Evolutionary conservation across 2,888 invertebrate species (phyloP).

Genomic region (Heliconius sara): DNA sequence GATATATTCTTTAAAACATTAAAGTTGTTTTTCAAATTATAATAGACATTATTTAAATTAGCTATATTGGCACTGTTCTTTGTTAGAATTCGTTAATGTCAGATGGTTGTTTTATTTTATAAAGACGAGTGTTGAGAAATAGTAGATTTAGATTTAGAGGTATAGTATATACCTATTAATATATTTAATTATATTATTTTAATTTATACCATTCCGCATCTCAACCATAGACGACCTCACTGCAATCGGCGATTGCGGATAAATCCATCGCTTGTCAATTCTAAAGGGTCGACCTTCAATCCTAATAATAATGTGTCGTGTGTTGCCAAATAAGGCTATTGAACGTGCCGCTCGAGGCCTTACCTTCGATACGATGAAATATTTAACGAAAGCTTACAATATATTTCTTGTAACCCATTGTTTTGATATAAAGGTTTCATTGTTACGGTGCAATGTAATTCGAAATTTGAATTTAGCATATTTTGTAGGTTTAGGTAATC

Average conservation of each 20-base stretch:
- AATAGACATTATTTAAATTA: neutral
- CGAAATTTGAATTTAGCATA: neutral
- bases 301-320: conserved; percentile 55
- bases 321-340: conserved; percentile 67
- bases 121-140: neutral
- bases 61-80: neutral
- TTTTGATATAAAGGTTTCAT: neutral
- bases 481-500: neutral
- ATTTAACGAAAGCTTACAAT: conserved; percentile 33
- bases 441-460: neutral
- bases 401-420: conserved; percentile 18
- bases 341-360: conserved; percentile 43
- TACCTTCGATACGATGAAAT: conserved; percentile 36
- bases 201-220: neutral
- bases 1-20: neutral
- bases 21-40: neutral
- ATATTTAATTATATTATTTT: neutral
- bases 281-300: conserved; percentile 51
- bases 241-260: conserved; percentile 27
- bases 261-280: conserved; percentile 41
- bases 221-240: neutral
- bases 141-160: too few species aligned
- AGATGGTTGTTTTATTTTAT: neutral
- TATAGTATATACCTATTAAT: too few species aligned
- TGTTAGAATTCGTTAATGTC: neutral